Base-by-base conservation (phyloP, 2,113 vertebrate species). In the Morone chrysops region DNA sequence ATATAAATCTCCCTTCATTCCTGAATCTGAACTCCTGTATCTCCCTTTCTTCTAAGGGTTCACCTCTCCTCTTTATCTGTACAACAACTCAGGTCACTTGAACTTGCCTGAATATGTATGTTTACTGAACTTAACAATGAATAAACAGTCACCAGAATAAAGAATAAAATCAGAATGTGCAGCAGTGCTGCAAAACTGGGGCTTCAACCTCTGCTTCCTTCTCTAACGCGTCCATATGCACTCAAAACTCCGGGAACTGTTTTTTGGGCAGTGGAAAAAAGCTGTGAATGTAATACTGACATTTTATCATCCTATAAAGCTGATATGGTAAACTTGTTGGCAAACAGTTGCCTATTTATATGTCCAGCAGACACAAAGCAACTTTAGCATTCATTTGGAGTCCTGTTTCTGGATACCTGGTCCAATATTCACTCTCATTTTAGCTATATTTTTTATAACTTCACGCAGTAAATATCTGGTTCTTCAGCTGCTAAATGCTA, bases 1-100 rank as follows among this genome's bases (percentile, higher is more conserved):
- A 48, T 22, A 43, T 8, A 45, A 41, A 68, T 20, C n/a, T 22
- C 45, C 41, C 48, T n/a, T 54, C 70, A 50, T 71, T 81, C 63
- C 53, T 78, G 1, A 38, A 25, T 45, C 10, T 59, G 43, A 65
- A 54, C 41, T 17, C 56, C 38, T 60, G 18, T 4, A 36, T 14
- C 65, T 74, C 38, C 8, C 16, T 59, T 41, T 61, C 25, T 22
- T 48, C 54, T 69, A 50, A 4, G n/a, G 69, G 73, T 56, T 57
- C 72, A 9, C 43, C 18, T n/a, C 61, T 50, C 18, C 4, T n/a
- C 6, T 45, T 45, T 45, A 45, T 11, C 43, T 4, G 45, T 4
- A 47, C 45, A 14, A 10, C 45, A 47, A 13, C 10, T 47, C 45
- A 12, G 45, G 4, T 47, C 45, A 13, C 11, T 47, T 13, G 45